Evolutionary conservation across 92 coral and sea anemone genomes (phyloP).

Genomic region (Metridium senile): DNA sequence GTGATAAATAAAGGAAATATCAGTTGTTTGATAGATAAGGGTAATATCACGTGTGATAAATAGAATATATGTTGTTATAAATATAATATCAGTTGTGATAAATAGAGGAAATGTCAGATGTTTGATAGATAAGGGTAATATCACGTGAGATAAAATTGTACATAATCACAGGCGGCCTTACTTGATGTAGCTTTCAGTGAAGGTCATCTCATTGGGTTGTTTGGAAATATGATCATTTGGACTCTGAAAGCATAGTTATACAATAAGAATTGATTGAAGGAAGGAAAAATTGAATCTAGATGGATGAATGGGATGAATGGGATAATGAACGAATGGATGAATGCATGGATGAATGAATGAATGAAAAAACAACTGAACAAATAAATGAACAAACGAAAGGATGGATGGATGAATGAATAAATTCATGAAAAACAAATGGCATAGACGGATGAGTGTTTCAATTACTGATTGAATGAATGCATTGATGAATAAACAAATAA

Average conservation of each 20-base stretch:
- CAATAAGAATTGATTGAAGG: neutral
- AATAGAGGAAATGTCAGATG: too few species aligned
- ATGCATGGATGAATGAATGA: neutral
- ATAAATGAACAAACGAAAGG: neutral
- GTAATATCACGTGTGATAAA: too few species aligned
- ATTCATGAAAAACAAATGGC: neutral
- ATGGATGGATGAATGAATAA: neutral
- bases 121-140: too few species aligned
- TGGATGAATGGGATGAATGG: neutral
- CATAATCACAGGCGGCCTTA: neutral
- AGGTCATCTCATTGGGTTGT: slow-evolving; percentile 5
- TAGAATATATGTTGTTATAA: too few species aligned
- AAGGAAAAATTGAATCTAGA: neutral
- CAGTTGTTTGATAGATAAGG: too few species aligned
- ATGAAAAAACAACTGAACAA: neutral
- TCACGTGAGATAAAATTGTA: neutral
- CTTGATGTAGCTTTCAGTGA: slow-evolving; percentile 4
- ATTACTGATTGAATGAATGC: neutral
- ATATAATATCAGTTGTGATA: too few species aligned
- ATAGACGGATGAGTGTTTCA: neutral
- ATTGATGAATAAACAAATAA: neutral
- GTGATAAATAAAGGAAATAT: too few species aligned
- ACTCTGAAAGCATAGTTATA: neutral
- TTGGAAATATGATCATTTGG: slow-evolving; percentile 4
- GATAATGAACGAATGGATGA: neutral